Base-by-base conservation (phyloP, 2,888 invertebrate species). In the Drepana falcataria region DNA sequence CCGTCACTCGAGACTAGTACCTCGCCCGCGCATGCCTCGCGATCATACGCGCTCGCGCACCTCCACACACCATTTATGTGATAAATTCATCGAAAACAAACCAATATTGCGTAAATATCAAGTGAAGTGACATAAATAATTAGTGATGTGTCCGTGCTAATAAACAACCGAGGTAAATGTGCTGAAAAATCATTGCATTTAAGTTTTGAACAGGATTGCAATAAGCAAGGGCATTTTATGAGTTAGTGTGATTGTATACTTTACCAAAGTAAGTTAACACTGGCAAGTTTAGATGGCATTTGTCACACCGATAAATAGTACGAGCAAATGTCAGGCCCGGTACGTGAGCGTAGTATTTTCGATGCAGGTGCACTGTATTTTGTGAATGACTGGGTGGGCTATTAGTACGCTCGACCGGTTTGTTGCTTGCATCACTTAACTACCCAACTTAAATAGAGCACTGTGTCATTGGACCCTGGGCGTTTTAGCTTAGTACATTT, bases 1-100 rank as follows among this genome's bases (percentile, higher is more conserved):
- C 77, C 81, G 75, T 69, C 81, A 77, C 77, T 78, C 80, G 71
- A 79, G 71, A 75, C 74, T 71, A 85, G 83, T 81, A 79, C 79
- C 81, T 82, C 83, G 76, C 77, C 74, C 67, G 85, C 83, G 82
- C 82, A 77, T 74, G 80, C 72, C 66, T 69, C 59, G 72, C 69
- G 73, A 71, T 72, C 66, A 69, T 66, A 79, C 75, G 78, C 76
- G 74, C 71, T 60, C 63, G 66, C 53, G 56, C 59, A 65, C 66
- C 64, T 66, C 65, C 64, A 57, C 64, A 66, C 64, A 67, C 66
- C 66, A 58, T 56, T 68, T 65, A 54, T 63, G 63, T 58, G 62
- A 33, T 56, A 57, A 75, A 67, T 68, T 66, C 59, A 44, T 64
- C 64, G 62, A 75, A 72, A 74, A 74, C 67, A 71, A 75, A 68